Evolutionary conservation across 2,888 invertebrate genomes (phyloP).

Genomic region (Bombylius major): DNA sequence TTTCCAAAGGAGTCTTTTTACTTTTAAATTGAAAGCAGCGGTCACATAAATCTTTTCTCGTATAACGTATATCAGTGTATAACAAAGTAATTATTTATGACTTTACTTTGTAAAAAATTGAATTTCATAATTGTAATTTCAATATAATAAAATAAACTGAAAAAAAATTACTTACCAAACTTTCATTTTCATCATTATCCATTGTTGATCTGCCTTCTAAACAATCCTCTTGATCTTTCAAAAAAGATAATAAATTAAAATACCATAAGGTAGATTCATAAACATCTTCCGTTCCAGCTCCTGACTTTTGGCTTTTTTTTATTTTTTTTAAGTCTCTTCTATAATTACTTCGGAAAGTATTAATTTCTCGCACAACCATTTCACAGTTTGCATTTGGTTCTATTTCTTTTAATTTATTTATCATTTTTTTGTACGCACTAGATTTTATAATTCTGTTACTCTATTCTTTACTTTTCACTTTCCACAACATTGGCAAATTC

Average conservation of each 20-base stretch:
- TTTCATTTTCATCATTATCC: too few species aligned
- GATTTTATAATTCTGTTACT: slow-evolving; percentile 12
- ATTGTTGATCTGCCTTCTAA: too few species aligned
- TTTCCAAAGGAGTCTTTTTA: too few species aligned
- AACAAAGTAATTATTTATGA: too few species aligned
- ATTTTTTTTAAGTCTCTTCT: not conserved
- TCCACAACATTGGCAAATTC: slow-evolving; percentile 15
- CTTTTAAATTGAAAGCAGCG: too few species aligned
- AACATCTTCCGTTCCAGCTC: not conserved
- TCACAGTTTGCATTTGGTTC: slow-evolving; percentile 10
- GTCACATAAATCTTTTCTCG: too few species aligned
- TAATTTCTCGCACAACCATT: not conserved
- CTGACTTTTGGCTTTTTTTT: not conserved
- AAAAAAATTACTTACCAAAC: too few species aligned
- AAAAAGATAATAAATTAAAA: not conserved
- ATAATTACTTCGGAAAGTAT: not conserved
- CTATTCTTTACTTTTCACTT: slow-evolving; percentile 12
- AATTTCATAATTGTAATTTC: too few species aligned
- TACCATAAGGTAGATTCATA: not conserved
- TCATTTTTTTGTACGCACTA: slow-evolving; percentile 11
- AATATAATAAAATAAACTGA: too few species aligned
- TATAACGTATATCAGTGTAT: too few species aligned
- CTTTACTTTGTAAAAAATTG: too few species aligned
- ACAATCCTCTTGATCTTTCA: not conserved
- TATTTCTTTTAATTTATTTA: slow-evolving; percentile 9